Conservation (phyloP, 2,888 invertebrate species). For the Gymnoscelis rufifasciata region DNA sequence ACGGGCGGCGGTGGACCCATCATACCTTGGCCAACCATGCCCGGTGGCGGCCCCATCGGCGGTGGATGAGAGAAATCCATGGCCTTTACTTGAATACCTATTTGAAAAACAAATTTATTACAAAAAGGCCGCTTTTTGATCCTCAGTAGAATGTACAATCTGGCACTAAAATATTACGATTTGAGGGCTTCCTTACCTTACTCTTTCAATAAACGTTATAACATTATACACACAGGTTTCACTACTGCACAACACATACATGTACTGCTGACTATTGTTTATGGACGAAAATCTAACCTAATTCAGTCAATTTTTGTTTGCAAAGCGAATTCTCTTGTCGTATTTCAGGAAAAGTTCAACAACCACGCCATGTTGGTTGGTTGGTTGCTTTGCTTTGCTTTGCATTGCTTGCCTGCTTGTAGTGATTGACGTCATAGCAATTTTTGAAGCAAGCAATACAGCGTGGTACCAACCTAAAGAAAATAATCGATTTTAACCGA, state of each 20-base stretch:
- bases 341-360: slow-evolving; percentile 12
- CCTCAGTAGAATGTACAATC: slow-evolving; percentile 17
- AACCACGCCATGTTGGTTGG: slow-evolving; percentile 44
- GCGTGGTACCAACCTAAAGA: too few relatives aligned
- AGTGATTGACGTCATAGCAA: not conserved
- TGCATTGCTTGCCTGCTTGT: slow-evolving; percentile 6
- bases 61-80: slow-evolving; percentile 75
- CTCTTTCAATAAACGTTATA: slow-evolving; percentile 49
- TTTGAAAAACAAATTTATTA: slow-evolving; percentile 54
- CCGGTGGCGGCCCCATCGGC: slow-evolving; percentile 68
- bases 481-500: too few relatives aligned
- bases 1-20: slow-evolving; percentile 52
- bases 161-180: slow-evolving; percentile 20
- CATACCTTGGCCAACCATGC: slow-evolving; percentile 41
- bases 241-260: slow-evolving; percentile 47
- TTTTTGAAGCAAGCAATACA: too few relatives aligned
- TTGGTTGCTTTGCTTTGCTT: slow-evolving; percentile 13
- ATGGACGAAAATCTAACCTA: slow-evolving; percentile 57
- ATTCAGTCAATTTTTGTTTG: slow-evolving; percentile 38
- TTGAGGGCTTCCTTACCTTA: slow-evolving; percentile 54
- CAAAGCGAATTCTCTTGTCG: slow-evolving; percentile 26
- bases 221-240: slow-evolving; percentile 56
- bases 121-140: slow-evolving; percentile 28
- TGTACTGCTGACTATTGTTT: slow-evolving; percentile 37
- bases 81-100: slow-evolving; percentile 69